Evolutionary conservation across 37 sponge, comb jelly and placozoan genomes (phyloP).

Genomic region (Dysidea cf. avara): DNA sequence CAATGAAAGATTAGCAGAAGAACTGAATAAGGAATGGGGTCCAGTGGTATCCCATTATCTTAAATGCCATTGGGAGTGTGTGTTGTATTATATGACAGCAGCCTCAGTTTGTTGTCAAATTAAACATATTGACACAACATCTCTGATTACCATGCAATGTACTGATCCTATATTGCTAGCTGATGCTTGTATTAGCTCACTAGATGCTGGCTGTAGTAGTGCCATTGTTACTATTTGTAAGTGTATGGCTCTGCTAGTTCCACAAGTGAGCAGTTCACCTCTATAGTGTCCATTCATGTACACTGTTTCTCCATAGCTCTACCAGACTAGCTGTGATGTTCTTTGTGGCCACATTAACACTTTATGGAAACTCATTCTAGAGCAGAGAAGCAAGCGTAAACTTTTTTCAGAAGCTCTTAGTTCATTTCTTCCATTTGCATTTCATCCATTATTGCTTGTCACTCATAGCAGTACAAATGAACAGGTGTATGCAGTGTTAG

Average conservation of each 20-base stretch:
- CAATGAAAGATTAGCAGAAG: not conserved
- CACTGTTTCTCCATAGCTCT: not conserved
- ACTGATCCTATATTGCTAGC: not conserved
- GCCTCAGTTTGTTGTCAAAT: no score
- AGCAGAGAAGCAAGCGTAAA: constrained; percentile 11
- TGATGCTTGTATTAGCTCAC: not conserved
- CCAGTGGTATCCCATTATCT: constrained; percentile 31
- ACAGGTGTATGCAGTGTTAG: constrained; percentile 9
- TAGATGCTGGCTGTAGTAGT: not conserved
- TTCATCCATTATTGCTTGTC: constrained; percentile 35
- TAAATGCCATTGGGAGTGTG: constrained; percentile 51
- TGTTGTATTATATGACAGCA: constrained; percentile 5
- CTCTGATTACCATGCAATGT: not conserved
- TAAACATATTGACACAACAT: not conserved
- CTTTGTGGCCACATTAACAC: constrained; percentile 5
- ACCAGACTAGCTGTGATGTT: not conserved
- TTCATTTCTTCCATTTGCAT: constrained; percentile 34
- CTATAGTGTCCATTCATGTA: not conserved
- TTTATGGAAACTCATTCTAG: constrained; percentile 53
- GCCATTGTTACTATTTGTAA: constrained; percentile 17
- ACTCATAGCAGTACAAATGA: not conserved
- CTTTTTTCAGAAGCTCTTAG: constrained; percentile 22
- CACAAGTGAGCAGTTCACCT: constrained; percentile 41
- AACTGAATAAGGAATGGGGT: constrained; percentile 35
- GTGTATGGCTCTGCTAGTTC: constrained; percentile 36